These are phyloP conservation scores for Tetragnatha montana DNA, from an alignment of 2,888 invertebrate species.

Conservation along the genomic window DNA sequence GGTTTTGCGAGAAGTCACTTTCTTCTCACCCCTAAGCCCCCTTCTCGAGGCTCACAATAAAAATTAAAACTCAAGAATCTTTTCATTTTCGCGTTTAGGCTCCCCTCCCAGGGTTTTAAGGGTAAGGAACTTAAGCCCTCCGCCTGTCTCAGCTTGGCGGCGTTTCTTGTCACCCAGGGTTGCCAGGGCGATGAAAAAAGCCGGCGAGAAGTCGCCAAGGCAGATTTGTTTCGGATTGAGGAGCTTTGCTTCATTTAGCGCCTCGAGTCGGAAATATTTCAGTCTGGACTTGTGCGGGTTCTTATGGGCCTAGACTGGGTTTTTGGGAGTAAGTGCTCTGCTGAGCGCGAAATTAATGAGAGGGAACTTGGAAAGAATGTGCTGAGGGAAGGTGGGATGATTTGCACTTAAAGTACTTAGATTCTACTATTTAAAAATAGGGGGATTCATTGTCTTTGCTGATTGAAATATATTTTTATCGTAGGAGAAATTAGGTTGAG, in stretches of 20 bases:
- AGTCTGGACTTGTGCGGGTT: neutral
- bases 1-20: slow-evolving; percentile 66
- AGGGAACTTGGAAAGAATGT: neutral
- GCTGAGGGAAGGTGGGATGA: too few relatives aligned
- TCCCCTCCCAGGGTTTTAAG: slow-evolving; percentile 38
- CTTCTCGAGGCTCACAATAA: slow-evolving; percentile 64
- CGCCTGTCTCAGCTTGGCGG: slow-evolving; percentile 55
- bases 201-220: slow-evolving; percentile 41
- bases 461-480: too few relatives aligned
- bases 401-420: too few relatives aligned
- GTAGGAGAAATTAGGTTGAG: too few relatives aligned
- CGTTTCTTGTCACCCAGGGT: slow-evolving; percentile 66
- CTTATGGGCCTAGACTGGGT: neutral
- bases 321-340: neutral
- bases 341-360: neutral
- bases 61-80: slow-evolving; percentile 71
- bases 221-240: neutral
- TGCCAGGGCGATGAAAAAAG: slow-evolving; percentile 14
- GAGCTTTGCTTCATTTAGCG: neutral
- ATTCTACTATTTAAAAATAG: too few relatives aligned
- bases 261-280: too few relatives aligned
- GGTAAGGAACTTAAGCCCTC: slow-evolving; percentile 61
- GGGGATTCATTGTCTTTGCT: too few relatives aligned
- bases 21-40: slow-evolving; percentile 63
- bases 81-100: slow-evolving; percentile 70